Evolutionary conservation across 1,140 invertebrate genomes (phyloP), one percentile per base, ranked within the genome.

Genomic region (Asbolus verrucosus): DNA sequence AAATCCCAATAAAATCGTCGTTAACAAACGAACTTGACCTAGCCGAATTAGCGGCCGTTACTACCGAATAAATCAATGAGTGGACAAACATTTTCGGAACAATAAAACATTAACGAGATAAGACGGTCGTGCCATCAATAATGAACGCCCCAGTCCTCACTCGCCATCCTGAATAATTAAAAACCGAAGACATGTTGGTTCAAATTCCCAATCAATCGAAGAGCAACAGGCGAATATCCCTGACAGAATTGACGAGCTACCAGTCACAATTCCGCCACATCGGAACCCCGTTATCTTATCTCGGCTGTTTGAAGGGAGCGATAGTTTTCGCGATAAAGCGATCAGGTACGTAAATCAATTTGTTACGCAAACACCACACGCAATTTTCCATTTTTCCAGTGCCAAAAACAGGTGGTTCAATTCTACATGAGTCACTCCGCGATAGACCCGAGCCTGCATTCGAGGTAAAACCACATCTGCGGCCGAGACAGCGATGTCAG

Each of bases 181-280:
- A 50, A 50, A 19, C 6, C 33, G 5, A 6, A 19, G 9, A 16
- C 18, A 24, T 14, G 15, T 46, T 18, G 41, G n/a, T n/a, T n/a
- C 41, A 46, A 18, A 31, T 27, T 50, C 19, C 16, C 15, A 50
- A 50, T 30, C 46, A 21, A 54, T 54, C 24, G 4, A 27, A n/a
- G 46, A n/a, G 46, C 46, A 54, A 54, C 46, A 54, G 46, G 46
- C 46, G 3, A 54, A 54, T 54, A 27, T 54, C 18, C 19, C 46
- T 8, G 8, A 14, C 46, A 54, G n/a, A 54, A 13, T 15, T 21
- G 21, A 1, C 11, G 18, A 14, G n/a, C 9, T 4, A 31, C 46
- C 27, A 19, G 8, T 27, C 19, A 54, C 6, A 27, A 27, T 8
- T 8, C 24, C 24, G 24, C 24, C 24, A 27, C 24, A 8, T 27